Evolutionary conservation across 2,797 vertebrate species (phyloP), one percentile per base, ranked within the genome.

Genomic region (Crenuchus spilurus): DNA sequence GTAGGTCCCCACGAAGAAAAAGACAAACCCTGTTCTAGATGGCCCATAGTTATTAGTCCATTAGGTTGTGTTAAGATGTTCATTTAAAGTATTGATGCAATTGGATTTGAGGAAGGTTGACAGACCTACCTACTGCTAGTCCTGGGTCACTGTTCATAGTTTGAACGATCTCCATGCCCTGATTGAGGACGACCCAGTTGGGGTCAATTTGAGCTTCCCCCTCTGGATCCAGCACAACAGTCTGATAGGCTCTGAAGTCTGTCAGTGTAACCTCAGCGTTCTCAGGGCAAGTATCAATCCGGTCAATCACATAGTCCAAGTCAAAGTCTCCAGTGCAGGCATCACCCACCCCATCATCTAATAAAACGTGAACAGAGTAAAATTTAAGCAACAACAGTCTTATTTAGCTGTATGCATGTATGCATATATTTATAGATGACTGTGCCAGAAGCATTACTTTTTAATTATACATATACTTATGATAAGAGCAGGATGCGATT

Each of bases 101-200:
- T 62, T 63, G 33, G 5, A n/a, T 57, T 48, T 65, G 24, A 33
- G 30, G 39, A 26, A 54, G n/a, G 1, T 28, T 8, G 37, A 4
- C 30, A 71, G 61, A 90, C 95, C 31, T 88, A 98, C 97, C 98
- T 51, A 99, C 96, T 83, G 98, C 98, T 39, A 99, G 94, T 76
- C 98, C 97, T 1, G 98, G 98, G 84, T 99, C 98, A 4, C 97
- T 99, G 92, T 99, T 99, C 97, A 99, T 98, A 39, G 97, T 99
- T 88, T 99, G 97, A 61, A 99, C 95, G 69, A 99, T 99, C 88
- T 99, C 98, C 92, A 92, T 94, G 11, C 92, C 93, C 90, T 93
- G 95, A 84, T 99, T 99, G 66, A 99, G 92, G 81, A 99, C 97
- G 64, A 99, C 94, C 98, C 97, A 99, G 84, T 99, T 98, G 76